Evolutionary conservation across 53 echinoderm and acorn worm species (phyloP), one percentile per base, ranked within the genome.

Genomic region (Stichopus horrens): DNA sequence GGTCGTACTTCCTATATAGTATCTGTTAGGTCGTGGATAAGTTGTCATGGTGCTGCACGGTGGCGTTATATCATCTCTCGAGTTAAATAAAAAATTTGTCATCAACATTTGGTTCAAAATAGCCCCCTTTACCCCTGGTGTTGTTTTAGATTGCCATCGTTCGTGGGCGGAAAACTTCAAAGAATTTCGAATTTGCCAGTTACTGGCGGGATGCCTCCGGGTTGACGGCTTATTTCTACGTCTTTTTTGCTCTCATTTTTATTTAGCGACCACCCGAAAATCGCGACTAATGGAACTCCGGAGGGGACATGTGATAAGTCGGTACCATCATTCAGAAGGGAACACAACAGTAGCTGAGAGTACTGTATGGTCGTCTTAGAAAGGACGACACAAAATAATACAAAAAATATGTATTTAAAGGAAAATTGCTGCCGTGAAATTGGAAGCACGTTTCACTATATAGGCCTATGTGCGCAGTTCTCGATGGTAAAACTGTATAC

Each of bases 141-240:
- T 53, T 56, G 81, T 21, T 81, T 57, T 81, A 58, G 58, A 58
- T 23, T 23, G 81, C 57, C 37, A 58, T 57, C 22, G 77, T 54
- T 77, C 53, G 52, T 53, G 77, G 53, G 81, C 81, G 81, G 81
- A 57, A 58, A 81, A 81, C 81, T 81, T 81, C 81, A 81, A 81
- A 81, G 81, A 56, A 58, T 56, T 81, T 81, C 54, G 57, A 81
- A 81, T 81, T 81, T 81, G 81, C 81, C 81, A 81, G 81, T 56
- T 57, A 81, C 58, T 81, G 56, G 81, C 81, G 81, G 81, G 81
- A 81, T 22, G 81, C 81, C 81, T 81, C 81, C 81, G 81, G 81
- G 57, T 58, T 57, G 81, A 81, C 81, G 81, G 81, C 81, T 81
- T 58, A 81, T 58, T 81, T 58, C 81, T 55, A 56, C 76, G 76